These are phyloP conservation scores for Sylvilagus floridanus DNA, from an alignment of 2,797 vertebrate species.

Conservation along the genomic window DNA sequence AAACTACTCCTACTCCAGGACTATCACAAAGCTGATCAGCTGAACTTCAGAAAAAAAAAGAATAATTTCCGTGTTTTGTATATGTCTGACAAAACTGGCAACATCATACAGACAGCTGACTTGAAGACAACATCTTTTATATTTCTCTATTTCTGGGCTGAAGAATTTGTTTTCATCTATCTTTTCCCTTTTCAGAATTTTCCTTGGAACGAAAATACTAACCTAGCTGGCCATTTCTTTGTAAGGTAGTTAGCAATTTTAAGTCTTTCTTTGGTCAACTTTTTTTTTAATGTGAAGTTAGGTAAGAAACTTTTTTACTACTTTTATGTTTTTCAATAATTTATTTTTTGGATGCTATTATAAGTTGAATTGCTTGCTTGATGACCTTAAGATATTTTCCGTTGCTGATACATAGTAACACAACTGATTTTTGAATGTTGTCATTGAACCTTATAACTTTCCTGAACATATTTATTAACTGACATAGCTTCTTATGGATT, in stretches of 20 bases:
- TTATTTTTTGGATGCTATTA: no score
- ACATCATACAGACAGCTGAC: conserved; percentile 98
- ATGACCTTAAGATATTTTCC: no score
- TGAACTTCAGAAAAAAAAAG: conserved; percentile 90
- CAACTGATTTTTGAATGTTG: no score
- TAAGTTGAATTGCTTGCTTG: no score
- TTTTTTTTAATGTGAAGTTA: conserved; percentile 94
- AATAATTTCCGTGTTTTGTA: conserved; percentile 94
- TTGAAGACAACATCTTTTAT: conserved; percentile 94
- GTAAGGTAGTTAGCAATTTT: conserved; percentile 95
- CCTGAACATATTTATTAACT: background rate
- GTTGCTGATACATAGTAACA: no score
- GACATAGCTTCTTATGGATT: background rate
- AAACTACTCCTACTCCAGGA: conserved; percentile 90
- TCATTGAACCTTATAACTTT: no score
- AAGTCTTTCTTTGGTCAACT: conserved; percentile 92
- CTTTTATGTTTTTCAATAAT: conserved; percentile 90
- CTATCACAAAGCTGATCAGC: conserved; percentile 93
- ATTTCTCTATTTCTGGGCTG: conserved; percentile 92
- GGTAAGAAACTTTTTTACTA: conserved; percentile 92
- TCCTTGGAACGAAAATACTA: conserved; percentile 89
- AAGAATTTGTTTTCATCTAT: conserved; percentile 91
- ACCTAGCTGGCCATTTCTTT: conserved; percentile 94
- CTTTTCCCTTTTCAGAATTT: conserved; percentile 88
- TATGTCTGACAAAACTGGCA: conserved; percentile 96